Conservation (phyloP, 2,797 vertebrate species). For the Neosilurus mollespiculum region DNA sequence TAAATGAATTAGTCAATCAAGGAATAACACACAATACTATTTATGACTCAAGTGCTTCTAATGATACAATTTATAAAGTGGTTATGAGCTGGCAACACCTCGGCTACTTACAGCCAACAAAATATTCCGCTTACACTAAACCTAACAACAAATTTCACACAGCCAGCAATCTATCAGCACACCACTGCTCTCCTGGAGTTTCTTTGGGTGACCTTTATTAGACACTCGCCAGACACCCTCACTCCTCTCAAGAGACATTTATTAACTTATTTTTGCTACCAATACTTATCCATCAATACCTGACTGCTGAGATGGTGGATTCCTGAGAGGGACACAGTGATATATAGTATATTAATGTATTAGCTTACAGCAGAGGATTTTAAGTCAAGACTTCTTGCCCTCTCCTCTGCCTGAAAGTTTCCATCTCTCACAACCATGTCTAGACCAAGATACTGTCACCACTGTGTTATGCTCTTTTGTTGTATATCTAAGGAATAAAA, state of each 20-base stretch:
- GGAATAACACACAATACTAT: neutral
- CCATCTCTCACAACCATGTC: neutral
- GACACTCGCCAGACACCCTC: constrained; percentile 25
- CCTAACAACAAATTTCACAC: constrained; percentile 20
- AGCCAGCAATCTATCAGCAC: constrained; percentile 5
- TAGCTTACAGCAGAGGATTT: constrained; percentile 2
- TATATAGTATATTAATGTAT: neutral
- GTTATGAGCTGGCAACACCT: neutral
- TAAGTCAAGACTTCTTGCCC: neutral
- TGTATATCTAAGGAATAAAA: neutral
- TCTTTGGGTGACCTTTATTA: constrained; percentile 33
- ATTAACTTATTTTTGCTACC: constrained; percentile 34
- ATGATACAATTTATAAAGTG: neutral
- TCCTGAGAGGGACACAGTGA: neutral
- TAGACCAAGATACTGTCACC: neutral
- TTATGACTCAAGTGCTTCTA: neutral
- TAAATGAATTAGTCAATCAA: neutral
- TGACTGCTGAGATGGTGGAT: neutral
- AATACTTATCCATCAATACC: neutral
- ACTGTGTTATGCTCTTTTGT: neutral
- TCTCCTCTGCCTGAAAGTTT: neutral
- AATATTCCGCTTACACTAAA: constrained; percentile 10
- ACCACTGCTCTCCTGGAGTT: constrained; percentile 2
- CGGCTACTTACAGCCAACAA: neutral
- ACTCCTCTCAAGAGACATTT: constrained; percentile 24